Percentiles rank a stretch among this genome's conserved stretches.
Evolutionary conservation across 2,113 vertebrate genomes (phyloP).

Genomic region (Nanorana parkeri): DNA sequence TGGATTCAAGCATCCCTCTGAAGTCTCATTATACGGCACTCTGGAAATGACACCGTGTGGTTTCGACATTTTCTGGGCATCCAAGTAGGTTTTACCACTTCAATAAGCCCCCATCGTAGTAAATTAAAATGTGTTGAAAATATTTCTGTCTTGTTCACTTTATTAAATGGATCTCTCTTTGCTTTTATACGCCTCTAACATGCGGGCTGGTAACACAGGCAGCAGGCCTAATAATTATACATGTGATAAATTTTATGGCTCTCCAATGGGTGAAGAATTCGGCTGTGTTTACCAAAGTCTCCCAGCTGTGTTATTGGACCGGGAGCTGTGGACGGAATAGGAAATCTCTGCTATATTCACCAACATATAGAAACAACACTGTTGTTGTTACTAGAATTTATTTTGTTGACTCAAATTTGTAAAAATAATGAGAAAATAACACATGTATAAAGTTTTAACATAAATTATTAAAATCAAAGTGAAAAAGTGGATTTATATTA

Average conservation of each 20-base stretch:
- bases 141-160: conserved; percentile 51
- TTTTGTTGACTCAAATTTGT: not conserved
- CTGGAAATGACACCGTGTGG: conserved; percentile 45
- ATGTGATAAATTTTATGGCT: conserved; percentile 26
- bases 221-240: conserved; percentile 25
- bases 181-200: conserved; percentile 13
- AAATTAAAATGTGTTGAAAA: conserved; percentile 56
- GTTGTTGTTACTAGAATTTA: not conserved
- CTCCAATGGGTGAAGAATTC: conserved; percentile 18
- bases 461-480: too few species aligned
- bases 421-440: too few species aligned
- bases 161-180: conserved; percentile 46
- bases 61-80: conserved; percentile 55
- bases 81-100: conserved; percentile 45
- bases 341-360: not conserved
- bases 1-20: conserved; percentile 40
- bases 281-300: conserved; percentile 20
- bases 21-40: conserved; percentile 36
- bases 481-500: too few species aligned
- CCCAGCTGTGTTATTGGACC: conserved; percentile 14
- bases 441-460: too few species aligned
- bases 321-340: not conserved
- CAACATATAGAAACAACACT: conserved; percentile 6
- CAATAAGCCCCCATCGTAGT: conserved; percentile 41
- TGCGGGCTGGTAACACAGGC: not conserved